Base-by-base conservation (phyloP, 2,888 invertebrate species). In the Alitta virens region DNA sequence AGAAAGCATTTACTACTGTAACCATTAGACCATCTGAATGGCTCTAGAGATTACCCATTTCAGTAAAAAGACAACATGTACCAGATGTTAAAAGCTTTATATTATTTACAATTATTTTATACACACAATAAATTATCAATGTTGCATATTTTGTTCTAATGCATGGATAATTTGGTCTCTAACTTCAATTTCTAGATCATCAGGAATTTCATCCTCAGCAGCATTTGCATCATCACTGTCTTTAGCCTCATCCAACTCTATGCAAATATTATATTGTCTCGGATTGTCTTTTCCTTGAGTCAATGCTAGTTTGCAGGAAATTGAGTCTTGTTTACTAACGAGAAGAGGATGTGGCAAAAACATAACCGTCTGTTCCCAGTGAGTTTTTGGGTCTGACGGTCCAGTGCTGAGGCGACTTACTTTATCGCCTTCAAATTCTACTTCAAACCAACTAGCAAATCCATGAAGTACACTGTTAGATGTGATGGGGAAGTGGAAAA, bases 281-380 rank as follows among this genome's bases (percentile, higher is more conserved):
- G 51, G 49, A 38, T 65, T 56, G 16, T 53, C 58, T 2, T 38
- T 40, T 25, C 74, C 75, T 54, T 76, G 76, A 1, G 62, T 61
- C 21, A 78, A 66, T 2, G 68, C 68, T 14, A 78, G 54, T 25
- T 62, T 65, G 64, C 75, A 76, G 40, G 61, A 63, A 18, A 78
- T 62, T 12, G 43, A 60, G 27, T 78, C 74, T n/a, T 90, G 92
- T 82, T 87, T 83, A 68, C 88, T 88, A 0, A 93, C 87, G 54
- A 86, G 80, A 53, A 90, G 85, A 38, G 90, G 88, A 69, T 90
- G 86, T 66, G 88, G 89, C 16, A 96, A 85, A 75, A 91, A 90
- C 80, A 95, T 93, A 1, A 94, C 86, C 0, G 94, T 94, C 81
- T 96, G 96, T 78, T 94, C 93, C 96, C 96, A 96, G 84, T 96